A percentile compares a stretch with the other conserved stretches of the same genome.
phyloP scores from a whole-genome alignment of 2,113 vertebrate species.

The Caranx ignobilis region DNA sequence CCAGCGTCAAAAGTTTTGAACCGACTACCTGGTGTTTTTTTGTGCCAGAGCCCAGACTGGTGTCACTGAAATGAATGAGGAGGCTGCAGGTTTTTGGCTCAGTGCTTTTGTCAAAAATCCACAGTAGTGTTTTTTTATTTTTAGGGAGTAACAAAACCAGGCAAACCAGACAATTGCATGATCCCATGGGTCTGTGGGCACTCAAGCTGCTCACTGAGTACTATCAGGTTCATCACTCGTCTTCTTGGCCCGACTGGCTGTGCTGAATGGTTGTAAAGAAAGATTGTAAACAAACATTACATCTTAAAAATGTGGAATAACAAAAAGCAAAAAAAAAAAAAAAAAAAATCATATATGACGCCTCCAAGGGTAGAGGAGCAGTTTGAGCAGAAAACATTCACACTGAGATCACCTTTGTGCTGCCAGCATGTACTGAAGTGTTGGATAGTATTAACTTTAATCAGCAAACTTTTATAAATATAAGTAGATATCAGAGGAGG shows the following conservation, averaged over 20 bases:
- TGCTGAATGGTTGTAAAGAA: not conserved
- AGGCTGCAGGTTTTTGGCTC: not conserved
- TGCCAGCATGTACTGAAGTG: constrained; percentile 23
- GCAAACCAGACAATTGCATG: not conserved
- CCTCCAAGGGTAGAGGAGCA: constrained; percentile 6
- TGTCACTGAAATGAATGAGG: constrained; percentile 1
- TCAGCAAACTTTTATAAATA: not conserved
- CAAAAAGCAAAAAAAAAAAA: constrained; percentile 22
- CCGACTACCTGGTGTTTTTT: not conserved
- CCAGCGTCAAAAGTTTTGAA: not conserved
- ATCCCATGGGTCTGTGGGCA: not conserved
- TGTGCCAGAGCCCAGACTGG: constrained; percentile 6
- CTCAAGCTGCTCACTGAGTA: not conserved
- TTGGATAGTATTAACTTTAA: constrained; percentile 42
- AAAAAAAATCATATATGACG: not conserved
- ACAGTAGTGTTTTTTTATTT: constrained; percentile 1
- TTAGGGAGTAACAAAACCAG: not conserved
- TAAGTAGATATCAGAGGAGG: constrained; percentile 9
- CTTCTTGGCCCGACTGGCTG: not conserved
- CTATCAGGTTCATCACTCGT: not conserved
- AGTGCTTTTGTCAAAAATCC: not conserved
- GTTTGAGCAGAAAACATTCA: constrained; percentile 24
- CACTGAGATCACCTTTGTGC: constrained; percentile 46
- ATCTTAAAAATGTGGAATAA: not conserved
- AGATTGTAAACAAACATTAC: not conserved